Evolutionary conservation across 1,140 invertebrate genomes (phyloP).

Genomic region (Colletes latitarsis): DNA sequence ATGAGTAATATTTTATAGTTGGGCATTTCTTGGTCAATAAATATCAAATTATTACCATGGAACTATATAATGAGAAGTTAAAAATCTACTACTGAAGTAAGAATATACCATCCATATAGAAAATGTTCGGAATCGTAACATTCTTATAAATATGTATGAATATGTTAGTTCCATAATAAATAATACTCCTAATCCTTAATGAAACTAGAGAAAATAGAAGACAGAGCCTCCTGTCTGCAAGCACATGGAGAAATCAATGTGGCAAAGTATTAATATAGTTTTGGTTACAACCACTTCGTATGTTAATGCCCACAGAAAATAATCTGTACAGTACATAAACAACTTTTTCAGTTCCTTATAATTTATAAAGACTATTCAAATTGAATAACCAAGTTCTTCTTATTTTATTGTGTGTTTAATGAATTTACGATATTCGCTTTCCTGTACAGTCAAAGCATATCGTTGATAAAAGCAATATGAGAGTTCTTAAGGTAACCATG

Average conservation of each 20-base stretch:
- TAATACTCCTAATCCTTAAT: conserved; percentile 45
- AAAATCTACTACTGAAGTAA: background rate
- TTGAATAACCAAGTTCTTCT: background rate
- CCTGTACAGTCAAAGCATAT: background rate
- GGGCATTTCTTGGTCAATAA: conserved; percentile 78
- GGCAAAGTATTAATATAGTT: conserved; percentile 44
- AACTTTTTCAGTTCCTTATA: background rate
- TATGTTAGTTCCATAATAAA: conserved; percentile 62
- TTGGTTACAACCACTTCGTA: background rate
- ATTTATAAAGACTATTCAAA: conserved; percentile 1
- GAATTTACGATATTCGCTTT: background rate
- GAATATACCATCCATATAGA: background rate
- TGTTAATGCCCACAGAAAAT: background rate
- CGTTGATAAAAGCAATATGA: background rate
- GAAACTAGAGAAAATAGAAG: conserved; percentile 61
- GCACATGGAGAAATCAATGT: conserved; percentile 75
- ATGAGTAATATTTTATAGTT: conserved; percentile 62
- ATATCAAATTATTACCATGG: conserved; percentile 62
- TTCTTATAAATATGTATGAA: background rate
- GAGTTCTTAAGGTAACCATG: background rate
- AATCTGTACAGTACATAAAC: background rate
- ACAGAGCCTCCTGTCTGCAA: conserved; percentile 77
- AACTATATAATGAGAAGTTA: conserved; percentile 44
- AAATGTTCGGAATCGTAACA: background rate
- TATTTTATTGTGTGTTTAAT: background rate